phyloP scores from a whole-genome alignment of 1,140 invertebrate species.

The Oppia nitens region DNA sequence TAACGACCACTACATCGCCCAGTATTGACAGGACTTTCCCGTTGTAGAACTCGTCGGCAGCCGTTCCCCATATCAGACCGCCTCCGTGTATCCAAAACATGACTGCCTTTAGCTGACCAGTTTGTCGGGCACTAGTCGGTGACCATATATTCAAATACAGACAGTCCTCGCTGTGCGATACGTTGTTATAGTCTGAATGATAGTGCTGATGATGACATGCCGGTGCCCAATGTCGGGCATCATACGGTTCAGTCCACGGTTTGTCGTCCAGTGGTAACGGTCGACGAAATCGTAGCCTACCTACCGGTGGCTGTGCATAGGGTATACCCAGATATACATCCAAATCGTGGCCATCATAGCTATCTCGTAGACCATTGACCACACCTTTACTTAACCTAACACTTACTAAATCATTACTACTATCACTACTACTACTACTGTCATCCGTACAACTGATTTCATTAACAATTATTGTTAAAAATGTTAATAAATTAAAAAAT shows the following conservation, averaged over 20 bases:
- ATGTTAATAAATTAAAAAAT: too few species aligned
- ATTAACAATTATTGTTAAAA: too few species aligned
- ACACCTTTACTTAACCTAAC: too few species aligned
- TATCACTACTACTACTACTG: too few species aligned
- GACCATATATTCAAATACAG: conserved; percentile 29
- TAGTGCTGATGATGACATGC: too few species aligned
- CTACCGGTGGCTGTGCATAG: too few species aligned
- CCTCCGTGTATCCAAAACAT: conserved; percentile 18
- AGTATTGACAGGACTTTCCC: conserved; percentile 63
- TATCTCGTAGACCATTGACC: too few species aligned
- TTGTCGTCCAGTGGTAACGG: too few species aligned
- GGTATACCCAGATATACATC: conserved; percentile 17
- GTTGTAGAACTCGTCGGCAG: conserved; percentile 26
- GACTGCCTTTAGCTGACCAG: conserved; percentile 10
- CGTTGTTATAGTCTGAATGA: not conserved
- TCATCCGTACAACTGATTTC: too few species aligned
- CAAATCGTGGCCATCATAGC: too few species aligned
- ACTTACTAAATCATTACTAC: too few species aligned
- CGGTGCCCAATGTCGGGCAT: not conserved
- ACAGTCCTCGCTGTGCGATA: conserved; percentile 36
- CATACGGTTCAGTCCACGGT: too few species aligned
- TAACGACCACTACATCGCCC: conserved; percentile 40
- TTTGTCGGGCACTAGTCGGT: conserved; percentile 16
- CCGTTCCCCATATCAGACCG: conserved; percentile 6
- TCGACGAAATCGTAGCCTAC: conserved; percentile 17